These are phyloP conservation scores for Chalcosyrphus nemorum DNA, from an alignment of 2,888 invertebrate genomes.

Conservation along the genomic window DNA sequence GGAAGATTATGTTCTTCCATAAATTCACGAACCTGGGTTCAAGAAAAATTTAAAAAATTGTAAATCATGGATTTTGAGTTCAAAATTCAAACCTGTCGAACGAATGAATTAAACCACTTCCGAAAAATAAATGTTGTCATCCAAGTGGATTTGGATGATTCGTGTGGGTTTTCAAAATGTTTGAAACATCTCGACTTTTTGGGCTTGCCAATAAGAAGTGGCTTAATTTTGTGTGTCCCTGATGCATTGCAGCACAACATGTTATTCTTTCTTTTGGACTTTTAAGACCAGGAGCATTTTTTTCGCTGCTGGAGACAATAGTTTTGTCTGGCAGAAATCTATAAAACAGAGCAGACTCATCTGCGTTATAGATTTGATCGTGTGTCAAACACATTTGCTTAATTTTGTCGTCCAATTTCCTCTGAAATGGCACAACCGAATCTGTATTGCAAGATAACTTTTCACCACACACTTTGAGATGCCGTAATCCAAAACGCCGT, in stretches of 20 bases:
- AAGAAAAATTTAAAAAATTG: no score
- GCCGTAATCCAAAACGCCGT: not conserved
- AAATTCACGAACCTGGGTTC: no score
- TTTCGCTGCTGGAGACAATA: no score
- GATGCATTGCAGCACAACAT: constrained; percentile 19
- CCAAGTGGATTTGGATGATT: constrained; percentile 13
- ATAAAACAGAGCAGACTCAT: no score
- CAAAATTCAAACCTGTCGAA: not conserved
- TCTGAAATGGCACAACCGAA: no score
- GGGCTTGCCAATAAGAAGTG: not conserved
- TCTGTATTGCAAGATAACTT: no score
- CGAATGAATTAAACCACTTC: constrained; percentile 10
- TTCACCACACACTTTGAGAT: constrained; percentile 10
- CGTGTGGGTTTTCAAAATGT: constrained; percentile 18
- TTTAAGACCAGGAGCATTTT: no score
- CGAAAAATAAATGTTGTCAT: constrained; percentile 15
- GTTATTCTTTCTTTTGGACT: constrained; percentile 19
- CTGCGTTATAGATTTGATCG: no score
- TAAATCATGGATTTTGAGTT: not conserved
- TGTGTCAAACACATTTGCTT: no score
- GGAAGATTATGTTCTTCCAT: no score
- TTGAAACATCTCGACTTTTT: constrained; percentile 3
- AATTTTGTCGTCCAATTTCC: no score
- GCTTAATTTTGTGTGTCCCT: constrained; percentile 4
- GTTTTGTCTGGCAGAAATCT: no score